Percentiles rank a stretch among this genome's conserved stretches.
Evolutionary conservation across 2,888 invertebrate genomes (phyloP).

Genomic region (Lobophora halterata): DNA sequence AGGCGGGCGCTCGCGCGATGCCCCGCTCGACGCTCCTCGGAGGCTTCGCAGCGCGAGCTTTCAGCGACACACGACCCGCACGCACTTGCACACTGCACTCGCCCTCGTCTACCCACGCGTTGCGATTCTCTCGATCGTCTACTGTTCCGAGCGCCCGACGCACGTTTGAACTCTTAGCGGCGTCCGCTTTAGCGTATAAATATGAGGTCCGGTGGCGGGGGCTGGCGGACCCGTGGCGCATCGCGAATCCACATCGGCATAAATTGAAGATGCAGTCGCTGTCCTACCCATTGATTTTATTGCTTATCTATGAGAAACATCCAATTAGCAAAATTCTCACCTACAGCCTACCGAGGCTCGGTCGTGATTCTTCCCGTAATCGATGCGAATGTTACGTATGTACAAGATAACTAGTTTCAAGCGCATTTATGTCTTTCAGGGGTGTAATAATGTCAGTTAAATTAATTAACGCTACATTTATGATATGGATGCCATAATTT

Average conservation of each 20-base stretch:
- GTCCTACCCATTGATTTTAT: conserved; percentile 77
- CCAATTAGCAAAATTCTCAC: conserved; percentile 74
- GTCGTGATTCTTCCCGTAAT: conserved; percentile 62
- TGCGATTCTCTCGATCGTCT: conserved; percentile 77
- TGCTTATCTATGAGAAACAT: conserved; percentile 70
- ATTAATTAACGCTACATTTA: conserved; percentile 15
- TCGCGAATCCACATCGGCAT: conserved; percentile 75
- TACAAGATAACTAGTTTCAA: conserved; percentile 43
- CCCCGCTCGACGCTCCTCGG: conserved; percentile 42
- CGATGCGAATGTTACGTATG: conserved; percentile 53
- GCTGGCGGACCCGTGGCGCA: conserved; percentile 70
- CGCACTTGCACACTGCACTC: conserved; percentile 80
- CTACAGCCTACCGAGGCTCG: conserved; percentile 40
- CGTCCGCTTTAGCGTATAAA: conserved; percentile 78
- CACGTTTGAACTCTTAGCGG: conserved; percentile 78
- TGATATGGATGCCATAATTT: conserved; percentile 16
- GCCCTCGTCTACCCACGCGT: conserved; percentile 75
- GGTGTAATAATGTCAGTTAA: conserved; percentile 13
- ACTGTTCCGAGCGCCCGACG: conserved; percentile 76
- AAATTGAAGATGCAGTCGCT: conserved; percentile 76
- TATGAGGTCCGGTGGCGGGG: conserved; percentile 79
- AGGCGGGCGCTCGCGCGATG: conserved; percentile 45
- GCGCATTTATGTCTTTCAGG: conserved; percentile 37
- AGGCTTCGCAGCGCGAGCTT: conserved; percentile 78
- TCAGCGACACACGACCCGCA: conserved; percentile 75